Conservation (phyloP, 2,888 invertebrate genomes). For the Agrypnus murinus region DNA sequence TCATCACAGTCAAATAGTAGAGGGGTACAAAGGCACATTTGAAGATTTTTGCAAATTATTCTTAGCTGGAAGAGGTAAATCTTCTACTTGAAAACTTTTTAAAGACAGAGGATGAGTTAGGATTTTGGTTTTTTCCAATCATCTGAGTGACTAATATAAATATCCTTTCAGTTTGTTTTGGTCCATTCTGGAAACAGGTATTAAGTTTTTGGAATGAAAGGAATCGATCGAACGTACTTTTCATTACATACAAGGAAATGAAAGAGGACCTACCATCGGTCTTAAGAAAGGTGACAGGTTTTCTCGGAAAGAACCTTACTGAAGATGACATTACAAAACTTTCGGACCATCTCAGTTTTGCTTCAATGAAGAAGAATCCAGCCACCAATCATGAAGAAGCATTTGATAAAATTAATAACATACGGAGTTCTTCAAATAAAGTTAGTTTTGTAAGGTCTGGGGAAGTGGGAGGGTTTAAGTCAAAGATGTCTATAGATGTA, state of each 20-base stretch:
- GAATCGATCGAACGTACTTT: constrained; percentile 52
- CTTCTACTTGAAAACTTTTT: no score
- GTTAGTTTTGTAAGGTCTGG: constrained; percentile 29
- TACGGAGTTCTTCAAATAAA: background rate
- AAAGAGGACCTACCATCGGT: constrained; percentile 46
- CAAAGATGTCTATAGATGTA: constrained; percentile 29
- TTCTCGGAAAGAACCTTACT: constrained; percentile 56
- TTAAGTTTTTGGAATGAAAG: constrained; percentile 55
- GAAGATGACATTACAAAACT: constrained; percentile 67
- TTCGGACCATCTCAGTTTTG: constrained; percentile 71
- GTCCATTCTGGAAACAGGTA: constrained; percentile 56
- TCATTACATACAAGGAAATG: constrained; percentile 57
- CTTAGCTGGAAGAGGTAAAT: no score
- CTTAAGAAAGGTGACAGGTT: constrained; percentile 44
- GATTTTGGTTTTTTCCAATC: constrained; percentile 67
- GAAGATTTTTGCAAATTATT: no score
- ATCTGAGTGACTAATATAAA: no score
- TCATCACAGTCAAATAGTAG: no score
- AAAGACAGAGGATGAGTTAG: no score
- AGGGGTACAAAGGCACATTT: no score
- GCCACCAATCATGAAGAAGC: constrained; percentile 66
- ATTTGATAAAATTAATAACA: background rate
- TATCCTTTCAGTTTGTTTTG: constrained; percentile 52
- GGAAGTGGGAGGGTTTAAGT: constrained; percentile 32
- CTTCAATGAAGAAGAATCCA: constrained; percentile 72